A percentile compares a stretch with the other conserved stretches of the same genome.
Conservation (phyloP, 2,888 invertebrate species). For the Polyploca ridens region DNA sequence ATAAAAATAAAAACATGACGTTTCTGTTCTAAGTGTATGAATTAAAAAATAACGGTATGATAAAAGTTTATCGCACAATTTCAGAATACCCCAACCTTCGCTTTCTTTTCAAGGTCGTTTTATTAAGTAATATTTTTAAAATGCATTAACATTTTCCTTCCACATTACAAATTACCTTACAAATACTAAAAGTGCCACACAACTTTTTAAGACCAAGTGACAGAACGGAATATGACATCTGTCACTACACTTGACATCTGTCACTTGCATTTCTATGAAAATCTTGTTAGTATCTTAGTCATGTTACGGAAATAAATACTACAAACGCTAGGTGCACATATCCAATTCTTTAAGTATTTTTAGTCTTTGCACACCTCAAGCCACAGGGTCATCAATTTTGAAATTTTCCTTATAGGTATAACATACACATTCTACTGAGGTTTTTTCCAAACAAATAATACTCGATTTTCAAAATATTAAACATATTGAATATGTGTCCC, state of each 20-base stretch:
- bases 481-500: not conserved
- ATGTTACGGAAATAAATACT: conserved; percentile 1
- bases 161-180: not conserved
- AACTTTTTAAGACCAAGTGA: not conserved
- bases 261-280: not conserved
- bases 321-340: not conserved
- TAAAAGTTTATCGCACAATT: no score
- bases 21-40: no score
- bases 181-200: not conserved
- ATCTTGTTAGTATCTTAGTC: conserved; percentile 1
- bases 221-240: not conserved
- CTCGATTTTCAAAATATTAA: not conserved
- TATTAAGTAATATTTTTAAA: not conserved
- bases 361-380: no score
- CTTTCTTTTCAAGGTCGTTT: no score
- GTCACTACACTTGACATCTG: not conserved
- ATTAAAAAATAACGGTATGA: no score
- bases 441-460: not conserved
- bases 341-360: not conserved
- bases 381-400: no score
- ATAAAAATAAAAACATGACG: no score
- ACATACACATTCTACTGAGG: no score
- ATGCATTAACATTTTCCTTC: not conserved
- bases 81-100: no score
- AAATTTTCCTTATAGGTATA: no score